Base-by-base conservation (phyloP, 2,888 invertebrate genomes). In the Teleogryllus oceanicus region DNA sequence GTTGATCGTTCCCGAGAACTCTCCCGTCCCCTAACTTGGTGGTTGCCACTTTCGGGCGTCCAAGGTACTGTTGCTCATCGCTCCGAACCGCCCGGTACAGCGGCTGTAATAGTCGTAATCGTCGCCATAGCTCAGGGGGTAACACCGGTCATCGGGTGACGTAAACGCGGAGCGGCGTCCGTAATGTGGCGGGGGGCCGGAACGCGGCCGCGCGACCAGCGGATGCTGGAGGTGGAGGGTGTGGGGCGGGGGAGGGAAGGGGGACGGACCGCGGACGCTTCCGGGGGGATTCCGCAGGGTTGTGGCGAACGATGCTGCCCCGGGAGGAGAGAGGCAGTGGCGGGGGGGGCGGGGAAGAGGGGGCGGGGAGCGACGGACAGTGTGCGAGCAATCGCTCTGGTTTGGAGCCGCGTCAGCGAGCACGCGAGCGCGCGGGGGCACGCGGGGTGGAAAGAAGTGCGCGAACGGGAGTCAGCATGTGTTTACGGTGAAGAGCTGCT, bases 61-160 rank as follows among this genome's bases (percentile, higher is more conserved):
- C n/a, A 13, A 62, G 62, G 62, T 62, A 62, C 62, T 62, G 62
- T 13, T 62, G 62, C 62, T 62, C 62, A 62, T 62, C 62, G 62
- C 62, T 62, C 62, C n/a, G 4, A 62, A 62, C 62, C 62, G 62
- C 62, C n/a, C 16, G 62, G 62, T n/a, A 18, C n/a, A 18, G 62
- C n/a, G 62, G 62, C 8, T n/a, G 62, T 62, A 62, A 62, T 62
- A 62, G 62, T n/a, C 13, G 62, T 62, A 62, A 62, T 62, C 62
- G 62, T 62, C 13, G 62, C 62, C n/a, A 62, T 62, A 62, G n/a
- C 62, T 62, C 62, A 62, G 62, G n/a, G 62, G 37, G 62, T 62
- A 18, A 62, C 62, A 62, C 62, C 62, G 62, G 62, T 62, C 62
- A 62, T 62, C 13, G 62, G n/a, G 62, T 62, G 62, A n/a, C 62